phyloP scores from a whole-genome alignment of 1,140 invertebrate species.

The Cryptotermes secundus region DNA sequence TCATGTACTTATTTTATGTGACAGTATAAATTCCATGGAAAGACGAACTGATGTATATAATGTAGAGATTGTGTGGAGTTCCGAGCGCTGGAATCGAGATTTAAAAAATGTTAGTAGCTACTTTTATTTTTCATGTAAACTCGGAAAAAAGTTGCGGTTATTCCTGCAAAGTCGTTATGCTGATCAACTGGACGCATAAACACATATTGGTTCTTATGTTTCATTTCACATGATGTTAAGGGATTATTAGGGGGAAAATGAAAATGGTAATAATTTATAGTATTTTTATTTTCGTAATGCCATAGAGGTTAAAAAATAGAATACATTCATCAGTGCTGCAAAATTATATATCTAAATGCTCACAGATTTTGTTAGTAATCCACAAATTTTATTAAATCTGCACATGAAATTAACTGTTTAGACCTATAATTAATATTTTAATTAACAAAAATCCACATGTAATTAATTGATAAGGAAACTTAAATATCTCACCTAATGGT shows the following conservation, averaged over 20 bases:
- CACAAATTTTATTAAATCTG: background rate
- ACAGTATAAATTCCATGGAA: background rate
- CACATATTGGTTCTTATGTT: slow-evolving; percentile 7
- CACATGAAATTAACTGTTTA: background rate
- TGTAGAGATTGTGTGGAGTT: background rate
- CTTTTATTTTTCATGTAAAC: background rate
- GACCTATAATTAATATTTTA: background rate
- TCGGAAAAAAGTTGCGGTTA: background rate
- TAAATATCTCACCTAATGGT: background rate
- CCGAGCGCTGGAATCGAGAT: background rate
- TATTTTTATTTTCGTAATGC: background rate
- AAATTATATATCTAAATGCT: background rate
- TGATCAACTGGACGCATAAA: background rate
- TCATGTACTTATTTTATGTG: background rate
- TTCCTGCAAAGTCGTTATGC: background rate
- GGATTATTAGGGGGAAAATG: background rate
- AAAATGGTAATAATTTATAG: background rate
- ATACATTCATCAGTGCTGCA: background rate
- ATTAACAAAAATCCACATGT: background rate
- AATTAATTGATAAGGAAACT: background rate
- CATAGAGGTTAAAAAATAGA: background rate
- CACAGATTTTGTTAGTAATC: background rate
- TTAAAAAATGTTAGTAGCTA: background rate
- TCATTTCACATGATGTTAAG: background rate
- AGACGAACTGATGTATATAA: background rate